phyloP scores from a whole-genome alignment of 2,888 invertebrate genomes.

The Euplexia lucipara region DNA sequence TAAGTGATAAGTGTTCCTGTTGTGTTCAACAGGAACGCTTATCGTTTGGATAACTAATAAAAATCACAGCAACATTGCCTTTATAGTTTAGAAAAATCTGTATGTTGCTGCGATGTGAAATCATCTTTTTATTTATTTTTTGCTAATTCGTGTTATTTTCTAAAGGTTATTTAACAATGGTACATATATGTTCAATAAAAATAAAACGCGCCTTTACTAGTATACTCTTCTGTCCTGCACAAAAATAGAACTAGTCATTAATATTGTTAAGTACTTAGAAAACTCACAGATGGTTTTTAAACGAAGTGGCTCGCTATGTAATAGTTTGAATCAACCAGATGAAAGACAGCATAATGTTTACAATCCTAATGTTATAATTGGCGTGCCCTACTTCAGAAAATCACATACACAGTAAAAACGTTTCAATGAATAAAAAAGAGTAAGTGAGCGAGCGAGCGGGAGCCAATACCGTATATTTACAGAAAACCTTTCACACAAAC shows the following conservation, averaged over 20 bases:
- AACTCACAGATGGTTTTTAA: background rate
- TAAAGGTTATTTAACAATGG: too few species aligned
- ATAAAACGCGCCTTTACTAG: too few species aligned
- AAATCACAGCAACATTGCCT: too few species aligned
- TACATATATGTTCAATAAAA: too few species aligned
- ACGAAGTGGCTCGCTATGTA: background rate
- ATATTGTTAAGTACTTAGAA: background rate
- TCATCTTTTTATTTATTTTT: too few species aligned
- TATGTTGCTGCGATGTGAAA: too few species aligned
- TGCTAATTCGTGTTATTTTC: too few species aligned
- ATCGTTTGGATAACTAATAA: too few species aligned
- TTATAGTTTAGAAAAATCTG: too few species aligned
- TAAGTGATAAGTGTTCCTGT: too few species aligned
- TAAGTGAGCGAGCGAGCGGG: background rate
- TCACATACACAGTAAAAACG: conserved; percentile 3
- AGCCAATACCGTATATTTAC: conserved; percentile 9
- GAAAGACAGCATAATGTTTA: background rate
- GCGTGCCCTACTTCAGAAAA: background rate
- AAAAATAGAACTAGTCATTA: conserved; percentile 10
- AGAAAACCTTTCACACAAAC: conserved; percentile 13
- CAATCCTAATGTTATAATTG: background rate
- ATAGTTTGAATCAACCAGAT: background rate
- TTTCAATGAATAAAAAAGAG: conserved; percentile 11
- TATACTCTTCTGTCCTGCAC: too few species aligned
- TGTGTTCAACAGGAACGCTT: too few species aligned